Conservation (phyloP, 1,140 invertebrate genomes). For the Mercenaria mercenaria region DNA sequence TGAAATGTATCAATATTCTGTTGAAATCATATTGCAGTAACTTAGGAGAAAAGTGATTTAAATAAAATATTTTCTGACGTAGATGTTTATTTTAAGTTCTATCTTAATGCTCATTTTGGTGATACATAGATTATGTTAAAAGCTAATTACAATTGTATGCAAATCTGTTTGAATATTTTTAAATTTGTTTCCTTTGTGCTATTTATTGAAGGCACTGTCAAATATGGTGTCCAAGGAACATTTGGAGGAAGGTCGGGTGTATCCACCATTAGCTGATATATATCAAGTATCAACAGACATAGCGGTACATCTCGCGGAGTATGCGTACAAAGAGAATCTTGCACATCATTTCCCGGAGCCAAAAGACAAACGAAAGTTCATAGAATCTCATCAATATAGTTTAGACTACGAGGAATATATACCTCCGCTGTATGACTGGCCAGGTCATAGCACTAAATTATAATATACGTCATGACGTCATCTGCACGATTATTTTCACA, state of each 20-base stretch:
- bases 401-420: slow-evolving; percentile 87
- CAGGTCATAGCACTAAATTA: slow-evolving; percentile 71
- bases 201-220: slow-evolving; percentile 89
- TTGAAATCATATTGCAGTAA: too few relatives aligned
- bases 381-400: slow-evolving; percentile 86
- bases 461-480: too few relatives aligned
- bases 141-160: too few relatives aligned
- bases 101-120: too few relatives aligned
- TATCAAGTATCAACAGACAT: slow-evolving; percentile 95
- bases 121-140: too few relatives aligned
- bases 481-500: too few relatives aligned
- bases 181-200: too few relatives aligned
- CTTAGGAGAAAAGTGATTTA: too few relatives aligned
- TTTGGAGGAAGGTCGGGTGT: slow-evolving; percentile 94
- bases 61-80: too few relatives aligned
- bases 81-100: too few relatives aligned
- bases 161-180: too few relatives aligned
- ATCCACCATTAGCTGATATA: slow-evolving; percentile 96
- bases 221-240: slow-evolving; percentile 93
- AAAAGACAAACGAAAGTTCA: slow-evolving; percentile 87
- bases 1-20: too few relatives aligned
- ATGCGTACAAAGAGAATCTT: slow-evolving; percentile 91
- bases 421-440: slow-evolving; percentile 87
- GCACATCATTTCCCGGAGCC: slow-evolving; percentile 88
- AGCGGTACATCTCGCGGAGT: slow-evolving; percentile 93